Base-by-base conservation (phyloP, 2,888 invertebrate species). In the Mellilla xanthometata region DNA sequence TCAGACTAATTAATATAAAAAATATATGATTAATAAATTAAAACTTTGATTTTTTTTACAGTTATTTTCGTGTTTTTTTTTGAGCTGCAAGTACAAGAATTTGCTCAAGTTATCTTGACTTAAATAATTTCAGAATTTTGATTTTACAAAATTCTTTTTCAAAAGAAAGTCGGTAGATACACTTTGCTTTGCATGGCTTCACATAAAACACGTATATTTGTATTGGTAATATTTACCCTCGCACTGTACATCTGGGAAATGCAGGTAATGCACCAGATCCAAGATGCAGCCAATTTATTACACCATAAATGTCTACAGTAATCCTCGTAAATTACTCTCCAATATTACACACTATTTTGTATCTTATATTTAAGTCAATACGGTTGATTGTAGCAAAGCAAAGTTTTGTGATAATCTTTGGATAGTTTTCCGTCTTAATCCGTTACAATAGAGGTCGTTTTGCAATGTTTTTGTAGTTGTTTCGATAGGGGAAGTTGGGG, bases 231-330 rank as follows among this genome's bases (percentile, higher is more conserved):
- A 36, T 36, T 31, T 31, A 31, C 46, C 31, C 31, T 40, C 30
- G 27, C 22, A 39, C 22, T 15, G 46, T 34, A 46, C 67, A 55
- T 65, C 35, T 42, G 72, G 72, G 71, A 71, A 72, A 72, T 72
- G 69, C 70, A 72, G 35, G 35, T 35, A 28, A 36, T 36, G 36
- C 36, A 36, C 8, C 13, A 41, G 32, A 7, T 28, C 44, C 44
- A 64, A 62, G 61, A 54, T 72, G 71, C 65, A 68, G 27, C 58
- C 53, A 72, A 79, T 77, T 76, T 79, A 77, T 74, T 50, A 68
- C 69, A 47, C 69, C 71, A 74, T 79, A 78, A 77, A 77, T 59
- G 73, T 77, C 68, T 42, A 41, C 48, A 27, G 60, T 72, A 70
- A 75, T 74, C 74, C 73, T 58, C 65, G 68, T 67, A 72, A 71